Evolutionary conservation across 2,797 vertebrate species (phyloP), one percentile per base, ranked within the genome.

Genomic region (Acanthiza pusilla): DNA sequence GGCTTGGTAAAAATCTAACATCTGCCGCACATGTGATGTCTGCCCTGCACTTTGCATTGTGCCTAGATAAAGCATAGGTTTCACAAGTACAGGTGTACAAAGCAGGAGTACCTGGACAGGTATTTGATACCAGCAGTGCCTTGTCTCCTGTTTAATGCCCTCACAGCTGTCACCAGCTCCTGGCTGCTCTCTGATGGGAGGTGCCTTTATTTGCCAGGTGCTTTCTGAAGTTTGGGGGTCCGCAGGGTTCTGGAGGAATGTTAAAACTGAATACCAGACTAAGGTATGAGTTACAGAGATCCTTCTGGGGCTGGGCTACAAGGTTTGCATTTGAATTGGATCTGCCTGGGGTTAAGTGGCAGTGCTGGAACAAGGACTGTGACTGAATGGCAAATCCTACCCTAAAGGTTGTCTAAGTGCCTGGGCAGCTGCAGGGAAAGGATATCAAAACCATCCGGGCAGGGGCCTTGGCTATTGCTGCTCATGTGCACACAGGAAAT

Each of bases 1-100:
- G 57, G 9, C 32, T 40, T 55, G 21, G 30, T 54, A 45, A 75
- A 55, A 76, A 70, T 20, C 4, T 3, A 2, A 0, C 13, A 29
- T 10, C 34, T 66, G 2, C 48, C 63, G 13, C 18, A 18, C 18
- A 1, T 1, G 1, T 16, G 18, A 20, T 55, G 47, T n/a, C 16
- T 34, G 55, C n/a, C 11, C 45, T 54, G 10, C 30, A 19, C 32
- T 60, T 85, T n/a, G 29, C 53, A 8, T 36, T 3, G 3, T 40
- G 42, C 60, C 27, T 34, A 3, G 67, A 27, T 36, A 43, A 79
- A 75, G 47, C 16, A 5, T 7, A 42, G 29, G 22, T 38, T 58
- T 30, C 57, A 54, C n/a, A n/a, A n/a, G n/a, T n/a, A n/a, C n/a
- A n/a, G n/a, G 29, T 47, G 16, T n/a, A 5, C 6, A 47, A 55